Evolutionary conservation across 2,797 vertebrate genomes (phyloP), one percentile per base, ranked within the genome.

Genomic region (Mastacembelus armatus): DNA sequence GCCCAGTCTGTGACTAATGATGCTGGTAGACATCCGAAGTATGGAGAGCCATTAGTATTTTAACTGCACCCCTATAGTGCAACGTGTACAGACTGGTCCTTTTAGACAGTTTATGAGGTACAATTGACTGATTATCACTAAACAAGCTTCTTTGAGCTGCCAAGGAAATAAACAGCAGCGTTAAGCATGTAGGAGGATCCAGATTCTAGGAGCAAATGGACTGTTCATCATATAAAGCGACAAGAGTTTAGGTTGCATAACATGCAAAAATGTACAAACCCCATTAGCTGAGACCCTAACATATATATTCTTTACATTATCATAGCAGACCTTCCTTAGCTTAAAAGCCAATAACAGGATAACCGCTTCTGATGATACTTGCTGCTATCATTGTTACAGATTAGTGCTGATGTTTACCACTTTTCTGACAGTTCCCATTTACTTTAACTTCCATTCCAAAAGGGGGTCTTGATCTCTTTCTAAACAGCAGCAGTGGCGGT

Each of bases 401-500:
- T 86, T 74, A 79, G 49, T 44, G 32, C 76, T 30, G 61, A 82
- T 85, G 71, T 87, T 90, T 82, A 81, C 72, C 39, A 59, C 66
- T 82, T 72, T 66, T 47, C 67, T 77, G 82, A 81, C 82, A 80
- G 81, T 81, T 72, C 48, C 72, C 83, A 70, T 87, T 79, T 29
- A 72, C 54, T 30, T 54, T 2, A 27, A 36, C 62, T 57, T 73
- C 75, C 50, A 24, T 48, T 73, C 51, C 65, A 45, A 68, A 72
- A 68, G 47, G 68, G 47, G 80, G 79, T 73, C 78, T 74, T 83
- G 70, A 81, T 78, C 77, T 76, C 52, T 71, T 54, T 77, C 71
- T 77, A 74, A 85, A 85, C 77, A 81, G 77, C 74, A 64, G 63
- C 65, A 40, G 32, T 44, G 43, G 52, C 42, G 39, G 49, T 39